A percentile compares a stretch with the other conserved stretches of the same genome.
Evolutionary conservation across 2,113 vertebrate species (phyloP).

Genomic region (Lipotes vexillifer): DNA sequence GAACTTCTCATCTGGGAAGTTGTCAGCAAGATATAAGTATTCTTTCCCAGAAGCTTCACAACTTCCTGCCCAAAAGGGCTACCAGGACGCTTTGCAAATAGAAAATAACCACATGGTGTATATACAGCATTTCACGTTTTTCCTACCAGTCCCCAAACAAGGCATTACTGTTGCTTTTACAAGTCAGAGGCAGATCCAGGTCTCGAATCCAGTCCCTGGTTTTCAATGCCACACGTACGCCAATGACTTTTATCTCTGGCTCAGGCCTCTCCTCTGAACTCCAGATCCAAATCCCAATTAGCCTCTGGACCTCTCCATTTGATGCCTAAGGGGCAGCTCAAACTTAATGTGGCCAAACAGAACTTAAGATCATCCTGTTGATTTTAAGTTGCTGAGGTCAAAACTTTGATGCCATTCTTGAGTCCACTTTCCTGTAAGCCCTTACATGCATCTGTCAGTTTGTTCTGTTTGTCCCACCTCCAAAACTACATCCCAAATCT

Average conservation of each 20-base stretch:
- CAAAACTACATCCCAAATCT: conserved; percentile 8
- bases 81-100: neutral
- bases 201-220: neutral
- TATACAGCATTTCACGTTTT: neutral
- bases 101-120: neutral
- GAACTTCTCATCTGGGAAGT: neutral
- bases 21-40: neutral
- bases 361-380: neutral
- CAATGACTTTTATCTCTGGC: neutral
- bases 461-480: neutral
- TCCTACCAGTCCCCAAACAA: neutral
- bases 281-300: neutral
- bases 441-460: neutral
- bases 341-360: neutral
- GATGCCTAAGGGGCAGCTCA: neutral
- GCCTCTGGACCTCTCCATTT: neutral
- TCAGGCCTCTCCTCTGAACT: neutral
- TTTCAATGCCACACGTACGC: neutral
- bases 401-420: neutral
- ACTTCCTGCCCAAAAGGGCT: neutral
- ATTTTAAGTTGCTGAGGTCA: neutral
- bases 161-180: neutral
- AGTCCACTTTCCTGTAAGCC: neutral
- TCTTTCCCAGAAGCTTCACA: neutral
- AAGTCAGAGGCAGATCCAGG: neutral